Evolutionary conservation across 23 tunicate species (phyloP).

Genomic region (Aplidium turbinatum): DNA sequence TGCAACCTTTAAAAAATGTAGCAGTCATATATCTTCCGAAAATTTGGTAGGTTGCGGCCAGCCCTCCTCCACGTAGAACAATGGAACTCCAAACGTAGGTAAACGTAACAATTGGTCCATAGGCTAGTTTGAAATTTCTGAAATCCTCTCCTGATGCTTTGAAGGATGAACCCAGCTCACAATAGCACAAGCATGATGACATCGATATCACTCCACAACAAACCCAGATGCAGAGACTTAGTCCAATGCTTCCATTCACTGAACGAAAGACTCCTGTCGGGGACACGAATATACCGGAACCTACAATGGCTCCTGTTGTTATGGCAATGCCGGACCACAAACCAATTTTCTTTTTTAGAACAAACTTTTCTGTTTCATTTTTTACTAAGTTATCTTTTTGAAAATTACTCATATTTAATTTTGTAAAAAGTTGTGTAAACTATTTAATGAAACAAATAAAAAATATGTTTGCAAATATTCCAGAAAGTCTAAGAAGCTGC

Average conservation of each 20-base stretch:
- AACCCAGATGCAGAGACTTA: constrained; percentile 57
- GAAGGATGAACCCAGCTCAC: constrained; percentile 53
- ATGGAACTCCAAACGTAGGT: constrained; percentile 19
- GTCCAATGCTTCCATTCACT: constrained; percentile 59
- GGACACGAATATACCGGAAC: constrained; percentile 59
- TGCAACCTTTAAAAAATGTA: constrained; percentile 45
- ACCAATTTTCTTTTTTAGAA: constrained; percentile 56
- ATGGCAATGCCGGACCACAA: constrained; percentile 58
- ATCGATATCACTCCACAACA: constrained; percentile 48
- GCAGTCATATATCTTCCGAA: constrained; percentile 46
- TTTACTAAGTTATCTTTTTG: too few relatives aligned
- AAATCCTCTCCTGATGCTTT: constrained; percentile 51
- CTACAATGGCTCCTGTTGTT: constrained; percentile 37
- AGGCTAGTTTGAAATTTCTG: constrained; percentile 45
- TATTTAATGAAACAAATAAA: too few relatives aligned
- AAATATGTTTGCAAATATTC: too few relatives aligned
- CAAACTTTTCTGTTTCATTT: constrained; percentile 34
- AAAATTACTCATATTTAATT: too few relatives aligned
- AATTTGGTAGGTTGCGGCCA: constrained; percentile 24
- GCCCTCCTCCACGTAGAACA: neutral
- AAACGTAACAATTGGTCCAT: constrained; percentile 52
- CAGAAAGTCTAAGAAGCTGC: too few relatives aligned
- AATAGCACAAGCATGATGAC: constrained; percentile 53
- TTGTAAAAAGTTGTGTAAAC: too few relatives aligned
- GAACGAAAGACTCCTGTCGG: constrained; percentile 53